phyloP scores from a whole-genome alignment of 2,888 invertebrate species.

The Spisula solida region DNA sequence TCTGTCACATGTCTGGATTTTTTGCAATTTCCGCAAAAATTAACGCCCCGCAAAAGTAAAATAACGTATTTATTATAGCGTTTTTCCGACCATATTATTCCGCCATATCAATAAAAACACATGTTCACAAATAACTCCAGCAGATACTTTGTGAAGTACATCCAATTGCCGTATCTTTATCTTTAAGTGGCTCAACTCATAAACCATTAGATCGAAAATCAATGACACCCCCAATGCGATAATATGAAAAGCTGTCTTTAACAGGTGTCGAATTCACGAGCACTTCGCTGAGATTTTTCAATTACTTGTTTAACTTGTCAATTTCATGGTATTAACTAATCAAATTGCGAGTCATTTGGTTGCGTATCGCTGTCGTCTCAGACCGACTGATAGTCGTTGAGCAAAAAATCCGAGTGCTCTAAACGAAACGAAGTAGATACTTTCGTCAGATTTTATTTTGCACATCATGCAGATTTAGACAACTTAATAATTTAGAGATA shows the following conservation, averaged over 20 bases:
- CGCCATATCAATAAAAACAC: slow-evolving; percentile 30
- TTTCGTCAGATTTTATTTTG: slow-evolving; percentile 37
- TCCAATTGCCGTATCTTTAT: slow-evolving; percentile 54
- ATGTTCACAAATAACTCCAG: slow-evolving; percentile 22
- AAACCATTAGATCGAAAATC: slow-evolving; percentile 60
- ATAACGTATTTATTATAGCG: background rate
- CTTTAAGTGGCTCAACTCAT: slow-evolving; percentile 59
- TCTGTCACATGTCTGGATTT: too few species aligned
- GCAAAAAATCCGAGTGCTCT: slow-evolving; percentile 30
- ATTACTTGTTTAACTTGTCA: slow-evolving; percentile 70
- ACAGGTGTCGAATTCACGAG: slow-evolving; percentile 68
- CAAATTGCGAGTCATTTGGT: slow-evolving; percentile 43
- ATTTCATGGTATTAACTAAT: slow-evolving; percentile 55
- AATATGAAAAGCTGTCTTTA: slow-evolving; percentile 62
- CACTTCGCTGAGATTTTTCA: slow-evolving; percentile 63
- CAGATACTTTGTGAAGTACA: slow-evolving; percentile 37
- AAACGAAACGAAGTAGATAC: slow-evolving; percentile 28
- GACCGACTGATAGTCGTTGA: slow-evolving; percentile 35
- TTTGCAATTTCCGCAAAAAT: too few species aligned
- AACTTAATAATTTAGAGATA: slow-evolving; percentile 41
- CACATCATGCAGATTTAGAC: slow-evolving; percentile 38
- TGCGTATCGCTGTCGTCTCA: slow-evolving; percentile 38
- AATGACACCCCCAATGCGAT: slow-evolving; percentile 62
- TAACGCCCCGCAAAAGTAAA: too few species aligned
- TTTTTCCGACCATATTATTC: background rate